Evolutionary conservation across 1,140 invertebrate species (phyloP).

Genomic region (Rhyacophila brunnea): DNA sequence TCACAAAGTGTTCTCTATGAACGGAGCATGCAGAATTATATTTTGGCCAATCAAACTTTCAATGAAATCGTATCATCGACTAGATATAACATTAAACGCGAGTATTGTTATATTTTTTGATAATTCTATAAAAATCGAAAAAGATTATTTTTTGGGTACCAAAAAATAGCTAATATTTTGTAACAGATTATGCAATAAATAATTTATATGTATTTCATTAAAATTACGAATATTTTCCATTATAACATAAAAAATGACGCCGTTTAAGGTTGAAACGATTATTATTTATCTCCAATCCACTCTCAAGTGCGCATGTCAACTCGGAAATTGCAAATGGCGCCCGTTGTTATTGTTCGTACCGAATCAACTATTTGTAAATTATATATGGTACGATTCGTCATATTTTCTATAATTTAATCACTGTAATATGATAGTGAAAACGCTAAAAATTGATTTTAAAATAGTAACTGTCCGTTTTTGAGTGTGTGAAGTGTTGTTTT

Average conservation of each 20-base stretch:
- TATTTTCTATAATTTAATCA: conserved; percentile 16
- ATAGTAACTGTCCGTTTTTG: conserved; percentile 45
- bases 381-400: conserved; percentile 38
- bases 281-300: conserved; percentile 17
- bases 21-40: conserved; percentile 19
- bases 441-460: conserved; percentile 17
- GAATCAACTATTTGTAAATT: conserved; percentile 57
- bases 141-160: neutral
- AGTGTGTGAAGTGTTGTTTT: conserved; percentile 55
- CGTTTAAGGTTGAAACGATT: conserved; percentile 18
- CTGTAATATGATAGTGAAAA: conserved; percentile 23
- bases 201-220: neutral
- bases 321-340: conserved; percentile 59
- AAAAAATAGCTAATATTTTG: neutral
- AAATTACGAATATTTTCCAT: neutral
- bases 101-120: neutral
- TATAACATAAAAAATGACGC: neutral
- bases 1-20: conserved; percentile 21
- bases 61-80: conserved; percentile 2
- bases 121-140: neutral
- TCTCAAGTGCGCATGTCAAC: conserved; percentile 55
- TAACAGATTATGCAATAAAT: neutral
- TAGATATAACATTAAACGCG: conserved; percentile 10
- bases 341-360: conserved; percentile 59
- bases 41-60: conserved; percentile 21